phyloP scores from a whole-genome alignment of 2,888 invertebrate genomes.

The Azorinus chamasolen region DNA sequence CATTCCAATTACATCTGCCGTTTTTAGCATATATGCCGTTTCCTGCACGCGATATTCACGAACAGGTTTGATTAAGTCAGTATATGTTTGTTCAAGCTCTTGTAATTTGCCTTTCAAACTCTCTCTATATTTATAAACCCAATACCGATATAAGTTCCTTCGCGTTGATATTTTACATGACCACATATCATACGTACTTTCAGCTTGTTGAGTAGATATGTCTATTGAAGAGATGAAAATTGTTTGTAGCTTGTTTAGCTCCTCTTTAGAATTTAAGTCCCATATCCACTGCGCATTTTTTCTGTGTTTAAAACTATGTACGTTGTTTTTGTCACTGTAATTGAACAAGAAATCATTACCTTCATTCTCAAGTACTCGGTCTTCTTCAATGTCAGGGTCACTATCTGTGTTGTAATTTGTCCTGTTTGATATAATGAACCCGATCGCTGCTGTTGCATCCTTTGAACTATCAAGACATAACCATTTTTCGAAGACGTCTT shows the following conservation, averaged over 20 bases:
- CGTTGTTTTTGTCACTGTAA: not conserved
- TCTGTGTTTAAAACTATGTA: not conserved
- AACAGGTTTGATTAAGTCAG: constrained; percentile 24
- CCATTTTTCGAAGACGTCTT: no score
- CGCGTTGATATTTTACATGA: constrained; percentile 60
- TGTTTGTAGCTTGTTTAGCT: no score
- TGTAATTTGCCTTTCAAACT: not conserved
- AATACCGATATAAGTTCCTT: constrained; percentile 83
- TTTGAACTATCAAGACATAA: no score
- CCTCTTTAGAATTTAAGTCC: no score
- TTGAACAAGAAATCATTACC: constrained; percentile 37
- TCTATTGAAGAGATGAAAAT: no score
- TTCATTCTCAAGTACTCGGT: constrained; percentile 35
- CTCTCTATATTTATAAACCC: constrained; percentile 72
- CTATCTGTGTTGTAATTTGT: not conserved
- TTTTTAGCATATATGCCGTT: constrained; percentile 78
- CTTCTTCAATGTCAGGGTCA: constrained; percentile 53
- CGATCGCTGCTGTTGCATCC: no score
- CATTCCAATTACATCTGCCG: constrained; percentile 82
- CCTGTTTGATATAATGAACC: no score
- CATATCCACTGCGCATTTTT: not conserved
- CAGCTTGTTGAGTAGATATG: no score
- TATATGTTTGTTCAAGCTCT: not conserved
- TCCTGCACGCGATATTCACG: constrained; percentile 87
- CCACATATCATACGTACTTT: constrained; percentile 65